A percentile compares a stretch with the other conserved stretches of the same genome.
Conservation (phyloP, 2,797 vertebrate species). For the Harpagifer antarcticus region DNA sequence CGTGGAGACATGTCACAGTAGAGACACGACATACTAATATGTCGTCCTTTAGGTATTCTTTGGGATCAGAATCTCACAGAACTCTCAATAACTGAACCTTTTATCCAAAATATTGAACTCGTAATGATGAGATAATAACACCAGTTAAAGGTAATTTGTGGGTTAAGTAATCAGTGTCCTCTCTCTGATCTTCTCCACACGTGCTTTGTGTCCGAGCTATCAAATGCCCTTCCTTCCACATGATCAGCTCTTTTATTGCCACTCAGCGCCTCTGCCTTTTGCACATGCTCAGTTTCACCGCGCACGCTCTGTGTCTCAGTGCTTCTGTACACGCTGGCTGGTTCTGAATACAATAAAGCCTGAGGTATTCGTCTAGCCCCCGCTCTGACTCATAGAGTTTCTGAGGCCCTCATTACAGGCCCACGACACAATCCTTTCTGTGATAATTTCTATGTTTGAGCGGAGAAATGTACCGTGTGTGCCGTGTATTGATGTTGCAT, state of each 20-base stretch:
- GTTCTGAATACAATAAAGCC: slow-evolving; percentile 70
- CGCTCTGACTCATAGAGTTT: slow-evolving; percentile 66
- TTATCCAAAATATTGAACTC: slow-evolving; percentile 49
- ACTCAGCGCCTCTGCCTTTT: slow-evolving; percentile 40
- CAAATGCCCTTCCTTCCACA: slow-evolving; percentile 51
- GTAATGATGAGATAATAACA: slow-evolving; percentile 47
- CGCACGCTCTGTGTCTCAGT: slow-evolving; percentile 49
- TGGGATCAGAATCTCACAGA: slow-evolving; percentile 11
- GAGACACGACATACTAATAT: too few relatives aligned
- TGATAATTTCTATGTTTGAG: slow-evolving; percentile 61
- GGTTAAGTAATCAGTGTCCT: slow-evolving; percentile 30
- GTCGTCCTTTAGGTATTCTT: not conserved
- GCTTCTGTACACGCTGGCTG: slow-evolving; percentile 58
- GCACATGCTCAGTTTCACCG: slow-evolving; percentile 62
- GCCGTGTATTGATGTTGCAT: slow-evolving; percentile 42
- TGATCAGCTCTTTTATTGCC: slow-evolving; percentile 57
- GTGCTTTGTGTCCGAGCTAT: slow-evolving; percentile 37
- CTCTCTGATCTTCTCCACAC: slow-evolving; percentile 43
- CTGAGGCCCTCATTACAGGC: slow-evolving; percentile 62
- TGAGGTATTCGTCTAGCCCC: slow-evolving; percentile 86
- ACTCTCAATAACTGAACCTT: slow-evolving; percentile 49
- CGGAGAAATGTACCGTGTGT: slow-evolving; percentile 39
- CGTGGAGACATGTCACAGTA: too few relatives aligned
- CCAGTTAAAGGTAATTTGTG: slow-evolving; percentile 17
- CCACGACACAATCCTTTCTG: slow-evolving; percentile 31